phyloP scores from a whole-genome alignment of 2,113 vertebrate genomes.

The Sterrhoptilus dennistouni region DNA sequence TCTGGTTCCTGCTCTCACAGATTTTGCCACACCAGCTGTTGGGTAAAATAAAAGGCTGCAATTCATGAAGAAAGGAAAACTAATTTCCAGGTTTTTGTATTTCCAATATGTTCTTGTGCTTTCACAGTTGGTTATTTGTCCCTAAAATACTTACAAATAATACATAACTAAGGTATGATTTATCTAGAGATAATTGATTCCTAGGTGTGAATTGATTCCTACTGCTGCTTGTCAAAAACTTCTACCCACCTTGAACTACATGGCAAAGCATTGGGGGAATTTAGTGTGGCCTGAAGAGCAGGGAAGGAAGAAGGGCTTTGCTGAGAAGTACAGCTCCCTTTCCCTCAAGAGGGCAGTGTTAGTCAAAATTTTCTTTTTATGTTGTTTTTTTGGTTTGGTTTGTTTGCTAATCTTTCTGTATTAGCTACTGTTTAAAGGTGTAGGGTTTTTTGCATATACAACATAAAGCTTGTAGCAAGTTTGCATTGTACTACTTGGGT shows the following conservation, averaged over 20 bases:
- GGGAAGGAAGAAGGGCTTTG: neutral
- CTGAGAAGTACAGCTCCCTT: neutral
- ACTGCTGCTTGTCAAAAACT: neutral
- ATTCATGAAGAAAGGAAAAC: neutral
- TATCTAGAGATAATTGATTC: neutral
- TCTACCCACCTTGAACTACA: neutral
- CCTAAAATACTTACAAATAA: neutral
- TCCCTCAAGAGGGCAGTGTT: slow-evolving; percentile 32
- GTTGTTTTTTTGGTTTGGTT: neutral
- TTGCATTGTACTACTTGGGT: neutral
- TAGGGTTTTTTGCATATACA: neutral
- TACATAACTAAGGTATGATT: neutral
- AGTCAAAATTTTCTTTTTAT: neutral
- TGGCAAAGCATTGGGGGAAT: neutral
- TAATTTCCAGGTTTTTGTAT: neutral
- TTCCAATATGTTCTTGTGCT: neutral
- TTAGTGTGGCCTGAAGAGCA: neutral
- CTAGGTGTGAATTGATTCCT: neutral
- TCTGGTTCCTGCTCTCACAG: neutral
- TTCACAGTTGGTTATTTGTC: neutral
- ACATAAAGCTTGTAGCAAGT: neutral
- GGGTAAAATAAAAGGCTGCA: neutral
- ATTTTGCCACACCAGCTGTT: neutral
- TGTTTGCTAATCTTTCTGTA: neutral
- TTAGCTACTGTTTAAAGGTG: neutral